Evolutionary conservation across 2,888 invertebrate species (phyloP).

Genomic region (Dysmachus trigonus): DNA sequence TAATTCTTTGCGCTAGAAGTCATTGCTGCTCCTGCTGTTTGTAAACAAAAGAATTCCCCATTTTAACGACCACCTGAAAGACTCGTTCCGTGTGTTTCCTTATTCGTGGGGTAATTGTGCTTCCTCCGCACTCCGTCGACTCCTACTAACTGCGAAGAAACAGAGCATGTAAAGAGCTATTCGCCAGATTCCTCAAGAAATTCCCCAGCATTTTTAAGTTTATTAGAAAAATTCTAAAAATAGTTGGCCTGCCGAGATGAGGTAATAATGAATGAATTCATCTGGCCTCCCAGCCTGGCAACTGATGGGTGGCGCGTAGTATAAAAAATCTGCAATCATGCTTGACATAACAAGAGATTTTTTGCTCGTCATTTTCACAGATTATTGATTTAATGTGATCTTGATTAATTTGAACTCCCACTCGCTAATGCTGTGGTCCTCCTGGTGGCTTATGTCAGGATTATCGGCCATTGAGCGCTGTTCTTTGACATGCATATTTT

Average conservation of each 20-base stretch:
- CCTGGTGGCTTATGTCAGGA: neutral
- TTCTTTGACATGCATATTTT: neutral
- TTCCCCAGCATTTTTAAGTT: neutral
- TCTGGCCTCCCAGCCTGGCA: neutral
- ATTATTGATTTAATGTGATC: slow-evolving; percentile 12
- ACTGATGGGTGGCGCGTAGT: neutral
- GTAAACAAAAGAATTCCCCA: neutral
- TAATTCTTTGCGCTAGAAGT: neutral
- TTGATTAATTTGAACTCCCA: slow-evolving; percentile 16
- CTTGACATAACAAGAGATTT: slow-evolving; percentile 11
- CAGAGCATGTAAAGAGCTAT: neutral
- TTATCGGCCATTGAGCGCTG: neutral
- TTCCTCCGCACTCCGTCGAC: neutral
- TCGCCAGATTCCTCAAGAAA: neutral
- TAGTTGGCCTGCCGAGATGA: slow-evolving; percentile 1
- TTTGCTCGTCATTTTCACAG: neutral
- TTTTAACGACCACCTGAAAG: neutral
- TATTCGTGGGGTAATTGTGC: neutral
- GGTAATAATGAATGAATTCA: slow-evolving; percentile 23
- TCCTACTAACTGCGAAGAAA: neutral
- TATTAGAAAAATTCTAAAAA: slow-evolving; percentile 37
- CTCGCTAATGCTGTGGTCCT: neutral
- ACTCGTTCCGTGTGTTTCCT: neutral
- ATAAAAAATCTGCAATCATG: slow-evolving; percentile 27
- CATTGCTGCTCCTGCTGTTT: neutral